Conservation (phyloP, 2,113 vertebrate genomes). For the Triplophysa tibetana region DNA sequence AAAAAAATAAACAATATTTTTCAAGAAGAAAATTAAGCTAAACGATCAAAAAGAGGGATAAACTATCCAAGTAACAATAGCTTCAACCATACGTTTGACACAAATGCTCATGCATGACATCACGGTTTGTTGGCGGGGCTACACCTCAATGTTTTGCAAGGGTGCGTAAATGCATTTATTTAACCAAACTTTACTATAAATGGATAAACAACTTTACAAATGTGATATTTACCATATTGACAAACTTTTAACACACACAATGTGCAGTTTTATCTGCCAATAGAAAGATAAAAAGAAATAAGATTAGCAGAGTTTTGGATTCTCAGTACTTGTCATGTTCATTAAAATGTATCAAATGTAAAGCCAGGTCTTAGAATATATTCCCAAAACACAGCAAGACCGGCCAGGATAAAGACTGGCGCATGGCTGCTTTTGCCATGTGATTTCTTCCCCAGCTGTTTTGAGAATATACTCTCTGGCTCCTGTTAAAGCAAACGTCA, state of each 20-base stretch:
- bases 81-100: too few species aligned
- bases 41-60: too few species aligned
- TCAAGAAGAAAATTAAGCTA: too few species aligned
- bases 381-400: conserved; percentile 62
- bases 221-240: conserved; percentile 47
- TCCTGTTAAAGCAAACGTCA: conserved; percentile 28
- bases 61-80: too few species aligned
- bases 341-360: conserved; percentile 74
- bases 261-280: conserved; percentile 66
- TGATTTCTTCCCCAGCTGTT: conserved; percentile 6
- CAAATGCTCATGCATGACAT: too few species aligned
- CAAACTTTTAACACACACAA: conserved; percentile 37
- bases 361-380: conserved; percentile 65
- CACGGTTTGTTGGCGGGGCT: too few species aligned
- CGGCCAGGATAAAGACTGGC: conserved; percentile 57
- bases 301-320: conserved; percentile 57
- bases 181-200: background rate
- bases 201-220: background rate
- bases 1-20: too few species aligned
- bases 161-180: background rate
- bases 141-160: too few species aligned
- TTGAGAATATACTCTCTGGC: background rate
- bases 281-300: conserved; percentile 65
- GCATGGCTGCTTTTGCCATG: conserved; percentile 11
- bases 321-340: conserved; percentile 61